Percentiles rank a stretch among this genome's conserved stretches.
Evolutionary conservation across 2,888 invertebrate genomes (phyloP).

Genomic region (Harpalus rufipes): DNA sequence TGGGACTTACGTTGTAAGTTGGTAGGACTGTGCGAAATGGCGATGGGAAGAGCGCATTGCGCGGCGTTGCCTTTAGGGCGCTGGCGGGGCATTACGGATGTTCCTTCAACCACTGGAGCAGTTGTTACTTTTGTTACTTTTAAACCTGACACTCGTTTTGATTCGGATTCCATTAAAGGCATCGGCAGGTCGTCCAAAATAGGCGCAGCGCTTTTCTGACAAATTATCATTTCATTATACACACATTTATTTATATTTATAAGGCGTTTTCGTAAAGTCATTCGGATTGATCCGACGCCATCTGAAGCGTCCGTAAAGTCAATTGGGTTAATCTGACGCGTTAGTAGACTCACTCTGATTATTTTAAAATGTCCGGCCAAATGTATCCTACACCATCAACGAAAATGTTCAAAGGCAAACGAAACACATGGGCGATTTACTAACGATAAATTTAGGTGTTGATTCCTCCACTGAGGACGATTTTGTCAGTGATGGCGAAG

Average conservation of each 20-base stretch:
- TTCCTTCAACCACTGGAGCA: constrained; percentile 82
- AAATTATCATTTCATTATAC: background rate
- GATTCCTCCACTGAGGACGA: no score
- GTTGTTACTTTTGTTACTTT: constrained; percentile 77
- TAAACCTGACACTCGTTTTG: constrained; percentile 80
- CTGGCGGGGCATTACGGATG: constrained; percentile 90
- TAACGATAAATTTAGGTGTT: no score
- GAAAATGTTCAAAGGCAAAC: no score
- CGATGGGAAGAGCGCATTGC: constrained; percentile 77
- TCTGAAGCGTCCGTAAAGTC: no score
- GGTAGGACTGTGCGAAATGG: constrained; percentile 80
- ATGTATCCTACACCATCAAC: no score
- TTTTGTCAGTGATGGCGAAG: no score
- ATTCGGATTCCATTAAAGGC: constrained; percentile 86
- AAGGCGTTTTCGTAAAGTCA: no score
- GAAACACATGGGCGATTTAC: no score
- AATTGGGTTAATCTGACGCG: no score
- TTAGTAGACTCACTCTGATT: no score
- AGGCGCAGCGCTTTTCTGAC: constrained; percentile 83
- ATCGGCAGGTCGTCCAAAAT: constrained; percentile 82
- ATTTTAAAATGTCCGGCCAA: no score
- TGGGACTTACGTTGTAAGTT: constrained; percentile 75
- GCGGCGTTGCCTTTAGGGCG: constrained; percentile 85
- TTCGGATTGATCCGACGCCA: no score
- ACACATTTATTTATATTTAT: background rate